These are phyloP conservation scores for Acrossocheilus wenchowensis DNA, from an alignment of 2,797 vertebrate genomes.

Conservation along the genomic window DNA sequence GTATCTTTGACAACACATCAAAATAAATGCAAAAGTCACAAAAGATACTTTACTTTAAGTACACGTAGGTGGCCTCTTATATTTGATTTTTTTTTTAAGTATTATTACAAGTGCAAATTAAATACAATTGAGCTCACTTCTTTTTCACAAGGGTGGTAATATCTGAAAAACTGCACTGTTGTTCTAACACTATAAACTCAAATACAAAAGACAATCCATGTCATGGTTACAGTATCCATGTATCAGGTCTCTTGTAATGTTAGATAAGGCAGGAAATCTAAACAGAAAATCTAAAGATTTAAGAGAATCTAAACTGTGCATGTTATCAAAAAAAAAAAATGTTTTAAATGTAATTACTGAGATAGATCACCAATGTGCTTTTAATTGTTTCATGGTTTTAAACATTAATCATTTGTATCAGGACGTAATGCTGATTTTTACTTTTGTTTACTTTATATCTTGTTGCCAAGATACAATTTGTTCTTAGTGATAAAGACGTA, in stretches of 20 bases:
- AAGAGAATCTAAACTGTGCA: background rate
- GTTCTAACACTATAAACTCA: slow-evolving; percentile 29
- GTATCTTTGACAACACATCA: background rate
- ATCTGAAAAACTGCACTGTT: background rate
- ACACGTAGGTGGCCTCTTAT: background rate
- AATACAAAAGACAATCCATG: slow-evolving; percentile 52
- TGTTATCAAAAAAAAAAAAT: background rate
- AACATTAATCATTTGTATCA: background rate
- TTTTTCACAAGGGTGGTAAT: background rate
- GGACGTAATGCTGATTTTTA: background rate
- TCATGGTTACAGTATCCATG: slow-evolving; percentile 73
- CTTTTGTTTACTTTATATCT: slow-evolving; percentile 53
- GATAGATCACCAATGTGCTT: background rate
- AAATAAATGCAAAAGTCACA: background rate
- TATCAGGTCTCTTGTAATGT: slow-evolving; percentile 59
- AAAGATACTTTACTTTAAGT: background rate
- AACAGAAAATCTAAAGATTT: slow-evolving; percentile 3
- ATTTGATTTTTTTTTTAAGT: background rate
- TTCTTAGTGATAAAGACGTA: slow-evolving; percentile 54
- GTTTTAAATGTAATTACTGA: background rate
- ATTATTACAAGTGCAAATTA: background rate
- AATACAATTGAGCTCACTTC: background rate
- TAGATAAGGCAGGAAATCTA: background rate
- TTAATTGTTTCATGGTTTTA: background rate
- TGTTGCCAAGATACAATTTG: slow-evolving; percentile 67